These are phyloP conservation scores for Panulirus ornatus DNA, from an alignment of 1,140 invertebrate genomes.

Conservation along the genomic window DNA sequence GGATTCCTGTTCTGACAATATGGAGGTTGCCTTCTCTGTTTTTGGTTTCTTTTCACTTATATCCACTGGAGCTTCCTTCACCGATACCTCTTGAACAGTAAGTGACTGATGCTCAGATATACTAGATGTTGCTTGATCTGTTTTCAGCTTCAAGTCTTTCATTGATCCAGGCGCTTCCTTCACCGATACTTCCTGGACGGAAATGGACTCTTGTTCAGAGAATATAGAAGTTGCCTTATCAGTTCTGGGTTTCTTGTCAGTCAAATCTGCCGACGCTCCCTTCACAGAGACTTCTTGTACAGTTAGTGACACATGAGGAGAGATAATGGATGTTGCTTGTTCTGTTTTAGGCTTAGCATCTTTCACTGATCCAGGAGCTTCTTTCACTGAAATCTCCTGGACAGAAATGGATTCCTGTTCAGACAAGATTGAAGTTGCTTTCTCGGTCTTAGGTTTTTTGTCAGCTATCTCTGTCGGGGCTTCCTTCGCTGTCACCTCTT, in stretches of 20 bases:
- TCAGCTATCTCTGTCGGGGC: slow-evolving; percentile 78
- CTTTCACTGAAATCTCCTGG: slow-evolving; percentile 77
- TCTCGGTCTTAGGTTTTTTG: slow-evolving; percentile 71
- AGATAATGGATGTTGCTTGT: slow-evolving; percentile 79
- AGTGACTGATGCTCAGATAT: slow-evolving; percentile 8
- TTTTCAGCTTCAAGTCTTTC: slow-evolving; percentile 42
- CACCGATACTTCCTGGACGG: slow-evolving; percentile 41
- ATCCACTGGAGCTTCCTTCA: slow-evolving; percentile 77
- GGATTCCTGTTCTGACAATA: slow-evolving; percentile 77
- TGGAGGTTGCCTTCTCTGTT: slow-evolving; percentile 78
- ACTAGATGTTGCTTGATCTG: slow-evolving; percentile 14
- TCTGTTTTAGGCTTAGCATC: slow-evolving; percentile 79
- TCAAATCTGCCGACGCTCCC: neutral
- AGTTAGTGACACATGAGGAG: slow-evolving; percentile 41
- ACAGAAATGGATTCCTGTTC: slow-evolving; percentile 49
- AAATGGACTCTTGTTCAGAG: slow-evolving; percentile 33
- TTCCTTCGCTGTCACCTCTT: slow-evolving; percentile 76
- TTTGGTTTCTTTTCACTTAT: slow-evolving; percentile 75
- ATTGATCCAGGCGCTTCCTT: slow-evolving; percentile 77
- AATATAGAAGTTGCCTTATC: slow-evolving; percentile 41
- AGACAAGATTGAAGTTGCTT: slow-evolving; percentile 52
- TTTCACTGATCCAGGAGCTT: slow-evolving; percentile 79
- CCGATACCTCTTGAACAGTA: slow-evolving; percentile 41
- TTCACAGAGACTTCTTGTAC: slow-evolving; percentile 48
- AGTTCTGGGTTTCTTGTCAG: slow-evolving; percentile 36